Conservation (phyloP, 2,888 invertebrate species). For the Andrena camellia region DNA sequence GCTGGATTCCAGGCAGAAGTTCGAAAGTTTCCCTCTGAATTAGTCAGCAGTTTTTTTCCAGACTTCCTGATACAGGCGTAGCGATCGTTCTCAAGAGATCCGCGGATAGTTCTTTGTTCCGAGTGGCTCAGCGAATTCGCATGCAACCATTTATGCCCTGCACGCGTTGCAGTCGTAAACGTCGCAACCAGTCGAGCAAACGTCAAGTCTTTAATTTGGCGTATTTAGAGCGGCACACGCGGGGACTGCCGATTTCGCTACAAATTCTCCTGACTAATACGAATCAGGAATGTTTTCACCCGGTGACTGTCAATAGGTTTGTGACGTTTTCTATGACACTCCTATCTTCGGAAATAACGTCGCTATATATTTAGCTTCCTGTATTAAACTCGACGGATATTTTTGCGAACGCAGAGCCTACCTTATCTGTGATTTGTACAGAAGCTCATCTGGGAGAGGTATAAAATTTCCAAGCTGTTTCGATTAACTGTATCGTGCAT, state of each 20-base stretch:
- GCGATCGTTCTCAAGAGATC: constrained; percentile 54
- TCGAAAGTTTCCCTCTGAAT: constrained; percentile 48
- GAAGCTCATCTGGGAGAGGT: not conserved
- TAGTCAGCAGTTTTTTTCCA: constrained; percentile 45
- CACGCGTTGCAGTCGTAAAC: constrained; percentile 17
- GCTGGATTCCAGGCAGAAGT: not conserved
- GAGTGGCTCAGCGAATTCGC: constrained; percentile 21
- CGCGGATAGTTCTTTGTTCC: constrained; percentile 36
- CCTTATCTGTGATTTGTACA: no score
- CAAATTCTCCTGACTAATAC: constrained; percentile 14
- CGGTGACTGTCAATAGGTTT: not conserved
- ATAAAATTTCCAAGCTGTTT: constrained; percentile 22
- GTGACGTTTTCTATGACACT: no score
- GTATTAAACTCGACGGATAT: no score
- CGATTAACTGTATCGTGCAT: constrained; percentile 30
- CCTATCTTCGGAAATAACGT: no score
- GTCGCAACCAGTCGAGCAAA: constrained; percentile 14
- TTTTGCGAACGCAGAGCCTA: no score
- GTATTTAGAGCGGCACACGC: constrained; percentile 23
- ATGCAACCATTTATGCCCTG: constrained; percentile 16
- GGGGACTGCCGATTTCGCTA: constrained; percentile 25
- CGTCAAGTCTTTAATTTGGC: constrained; percentile 21
- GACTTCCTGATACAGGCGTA: constrained; percentile 38
- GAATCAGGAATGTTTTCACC: constrained; percentile 43
- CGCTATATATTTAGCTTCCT: no score